Percentiles rank a stretch among this genome's conserved stretches.
Conservation (phyloP, 37 sponge, comb jelly and placozoan genomes). For the Halichondria panicea region DNA sequence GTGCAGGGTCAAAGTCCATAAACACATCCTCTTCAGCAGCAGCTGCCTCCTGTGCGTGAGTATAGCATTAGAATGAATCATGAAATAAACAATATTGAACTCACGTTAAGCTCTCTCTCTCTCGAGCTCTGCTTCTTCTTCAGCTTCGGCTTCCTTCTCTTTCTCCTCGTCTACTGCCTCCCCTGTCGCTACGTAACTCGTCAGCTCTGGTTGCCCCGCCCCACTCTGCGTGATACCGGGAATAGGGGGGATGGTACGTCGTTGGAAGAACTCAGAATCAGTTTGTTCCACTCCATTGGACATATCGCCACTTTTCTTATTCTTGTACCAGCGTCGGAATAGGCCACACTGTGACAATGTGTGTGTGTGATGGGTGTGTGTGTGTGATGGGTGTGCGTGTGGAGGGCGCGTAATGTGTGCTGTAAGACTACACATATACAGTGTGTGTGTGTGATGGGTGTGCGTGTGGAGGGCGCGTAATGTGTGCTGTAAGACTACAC, state of each 20-base stretch:
- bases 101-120: neutral
- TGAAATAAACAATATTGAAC: neutral
- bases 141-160: conserved; percentile 1
- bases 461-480: neutral
- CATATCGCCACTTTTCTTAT: neutral
- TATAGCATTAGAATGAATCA: neutral
- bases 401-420: too few relatives aligned
- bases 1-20: conserved; percentile 6
- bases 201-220: neutral
- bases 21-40: neutral
- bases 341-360: conserved; percentile 27
- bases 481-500: neutral
- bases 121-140: conserved; percentile 20
- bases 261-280: conserved; percentile 9
- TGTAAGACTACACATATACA: too few relatives aligned
- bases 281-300: conserved; percentile 1
- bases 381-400: too few relatives aligned
- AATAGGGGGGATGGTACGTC: conserved; percentile 32
- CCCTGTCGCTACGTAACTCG: neutral
- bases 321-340: conserved; percentile 37
- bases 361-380: too few relatives aligned
- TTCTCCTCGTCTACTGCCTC: neutral
- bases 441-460: neutral
- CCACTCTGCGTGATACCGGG: conserved; percentile 20
- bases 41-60: neutral